Base-by-base conservation (phyloP, 1,140 invertebrate genomes). In the Xylocopa sonorina region DNA sequence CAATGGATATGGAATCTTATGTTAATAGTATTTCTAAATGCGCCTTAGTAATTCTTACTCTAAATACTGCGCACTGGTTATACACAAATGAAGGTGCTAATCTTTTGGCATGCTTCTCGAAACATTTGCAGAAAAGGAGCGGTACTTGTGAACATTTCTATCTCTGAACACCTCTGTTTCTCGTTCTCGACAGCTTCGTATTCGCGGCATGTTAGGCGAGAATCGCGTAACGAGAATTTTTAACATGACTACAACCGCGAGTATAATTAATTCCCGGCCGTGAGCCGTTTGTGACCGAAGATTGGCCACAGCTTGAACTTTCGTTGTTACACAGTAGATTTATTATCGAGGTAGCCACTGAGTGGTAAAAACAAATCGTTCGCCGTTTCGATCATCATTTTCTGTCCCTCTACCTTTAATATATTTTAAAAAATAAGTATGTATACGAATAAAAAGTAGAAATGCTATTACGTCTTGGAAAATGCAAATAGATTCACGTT, bases 151-250 rank as follows among this genome's bases (percentile, higher is more conserved):
- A 6, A 27, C 14, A 48, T 34, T 46, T 64, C 41, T 64, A 12
- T 68, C 29, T 50, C 46, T 46, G 3, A 10, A 27, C 41, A 64
- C 63, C 18, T 66, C 21, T 48, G 21, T 48, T 66, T 48, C 63
- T 66, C 43, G 12, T 16, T 63, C 21, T 6, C 14, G 21, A 14
- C 2, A 32, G 27, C 16, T 83, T 63, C 41, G 50, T 82, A 84
- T 83, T 84, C 83, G 50, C 29, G 29, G 41, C 66, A 83, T 78
- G 82, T 43, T 46, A 72, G 41, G 32, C 60, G 43, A 58, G 46
- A 29, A 51, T 72, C 79, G 82, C 78, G 67, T 69, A 71, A 53
- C 41, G 48, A 77, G 83, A 84, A 84, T 84, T 81, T 84, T 79
- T 80, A 84, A 76, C 78, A 60, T 64, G 46, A 48, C 55, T 63